Conservation (phyloP, 53 echinoderm and acorn worm species). For the Paelopatides confundens region DNA sequence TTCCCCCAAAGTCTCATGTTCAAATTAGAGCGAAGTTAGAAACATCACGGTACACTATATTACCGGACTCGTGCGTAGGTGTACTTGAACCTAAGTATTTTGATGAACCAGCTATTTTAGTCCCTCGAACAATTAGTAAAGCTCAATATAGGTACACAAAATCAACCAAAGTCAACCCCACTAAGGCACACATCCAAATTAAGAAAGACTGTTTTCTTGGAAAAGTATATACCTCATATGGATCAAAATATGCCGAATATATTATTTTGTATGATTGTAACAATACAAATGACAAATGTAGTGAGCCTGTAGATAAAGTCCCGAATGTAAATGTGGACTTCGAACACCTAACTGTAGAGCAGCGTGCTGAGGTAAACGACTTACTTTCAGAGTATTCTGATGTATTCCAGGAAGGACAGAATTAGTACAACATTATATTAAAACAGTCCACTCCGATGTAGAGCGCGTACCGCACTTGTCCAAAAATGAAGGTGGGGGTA, state of each 20-base stretch:
- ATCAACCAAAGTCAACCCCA: conserved; percentile 1
- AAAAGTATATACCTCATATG: not conserved
- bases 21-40: no score
- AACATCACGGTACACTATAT: not conserved
- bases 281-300: no score
- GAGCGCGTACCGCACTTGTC: conserved; percentile 67
- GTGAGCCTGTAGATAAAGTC: no score
- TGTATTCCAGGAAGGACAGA: conserved; percentile 34
- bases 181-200: not conserved
- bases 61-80: not conserved
- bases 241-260: no score
- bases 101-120: not conserved
- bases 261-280: no score
- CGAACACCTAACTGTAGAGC: no score
- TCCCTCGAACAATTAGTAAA: not conserved
- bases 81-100: no score
- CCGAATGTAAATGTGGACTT: no score
- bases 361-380: no score
- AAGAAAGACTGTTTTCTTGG: no score
- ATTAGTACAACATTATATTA: conserved; percentile 41
- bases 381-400: not conserved
- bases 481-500: conserved; percentile 33
- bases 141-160: not conserved
- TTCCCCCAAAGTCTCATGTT: conserved; percentile 10
- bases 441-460: no score